Percentiles rank a stretch among this genome's conserved stretches.
These are phyloP conservation scores for Todiramphus saurophagus DNA, from an alignment of 2,113 vertebrate genomes.

Conservation along the genomic window DNA sequence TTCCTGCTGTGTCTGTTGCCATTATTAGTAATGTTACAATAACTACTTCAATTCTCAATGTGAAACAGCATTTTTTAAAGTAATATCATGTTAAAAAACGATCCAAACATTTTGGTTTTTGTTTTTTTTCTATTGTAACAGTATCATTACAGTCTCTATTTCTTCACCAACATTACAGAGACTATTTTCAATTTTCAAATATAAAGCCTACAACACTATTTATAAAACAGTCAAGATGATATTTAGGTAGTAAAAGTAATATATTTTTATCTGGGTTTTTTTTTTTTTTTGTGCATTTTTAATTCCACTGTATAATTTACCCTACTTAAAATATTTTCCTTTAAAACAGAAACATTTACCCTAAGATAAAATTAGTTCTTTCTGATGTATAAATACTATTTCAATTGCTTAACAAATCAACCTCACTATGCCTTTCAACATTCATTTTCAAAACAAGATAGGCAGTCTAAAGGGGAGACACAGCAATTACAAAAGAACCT, in stretches of 20 bases:
- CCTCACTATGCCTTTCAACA: neutral
- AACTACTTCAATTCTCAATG: neutral
- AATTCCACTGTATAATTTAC: neutral
- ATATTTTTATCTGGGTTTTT: neutral
- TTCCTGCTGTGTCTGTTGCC: neutral
- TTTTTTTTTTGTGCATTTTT: neutral
- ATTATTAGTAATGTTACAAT: neutral
- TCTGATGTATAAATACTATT: neutral
- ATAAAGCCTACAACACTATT: neutral
- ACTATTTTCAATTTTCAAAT: neutral
- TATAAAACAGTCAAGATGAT: fast-evolving
- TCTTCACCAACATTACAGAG: neutral
- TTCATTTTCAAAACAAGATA: neutral
- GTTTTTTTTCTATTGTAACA: neutral
- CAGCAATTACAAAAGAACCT: neutral
- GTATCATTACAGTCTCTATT: neutral
- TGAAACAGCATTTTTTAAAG: neutral
- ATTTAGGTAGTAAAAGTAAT: neutral
- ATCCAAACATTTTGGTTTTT: neutral
- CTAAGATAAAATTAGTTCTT: neutral
- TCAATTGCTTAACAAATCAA: neutral
- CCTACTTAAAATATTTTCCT: neutral
- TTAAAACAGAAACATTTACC: neutral
- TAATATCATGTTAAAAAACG: neutral
- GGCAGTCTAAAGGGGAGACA: neutral